Base-by-base conservation (phyloP, 2,888 invertebrate genomes). In the Alcis repandata region DNA sequence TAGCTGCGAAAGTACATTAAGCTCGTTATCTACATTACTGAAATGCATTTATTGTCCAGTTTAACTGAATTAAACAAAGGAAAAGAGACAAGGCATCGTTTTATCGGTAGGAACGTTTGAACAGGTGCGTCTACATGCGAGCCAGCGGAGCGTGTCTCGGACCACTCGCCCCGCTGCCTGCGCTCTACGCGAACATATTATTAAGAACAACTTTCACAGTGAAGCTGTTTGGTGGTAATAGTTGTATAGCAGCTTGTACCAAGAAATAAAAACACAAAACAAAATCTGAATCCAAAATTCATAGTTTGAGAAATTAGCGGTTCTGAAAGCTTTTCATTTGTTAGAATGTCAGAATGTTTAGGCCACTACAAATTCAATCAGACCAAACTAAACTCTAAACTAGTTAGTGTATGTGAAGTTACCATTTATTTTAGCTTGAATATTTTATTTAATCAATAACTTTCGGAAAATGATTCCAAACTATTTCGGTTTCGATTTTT, bases 131-230 rank as follows among this genome's bases (percentile, higher is more conserved):
- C 60, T 51, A 63, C 65, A 59, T 33, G 59, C 36, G 41, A 63
- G 22, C 54, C 69, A 73, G 36, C 20, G 54, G 61, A 72, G 69
- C 68, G 63, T 63, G 40, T 57, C 68, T 65, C 43, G 69, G 70
- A 69, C 61, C 36, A 52, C 27, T 40, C 65, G 67, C 68, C 68
- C 65, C 63, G 62, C 7, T 69, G 70, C 60, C 19, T 69, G 22
- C 68, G 27, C 63, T 63, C 67, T 68, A 69, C 68, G 70, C 63
- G 66, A 67, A 65, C 62, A 65, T 51, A 36, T 70, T 70, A 70
- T 67, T 58, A 62, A 43, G 32, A 46, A 67, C 36, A 27, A 32
- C 46, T 67, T 67, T 62, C 63, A 46, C 59, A 67, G 58, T 67
- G n/a, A 57, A 40, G 48, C 4, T 19, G 1, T 41, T 32, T 15